phyloP scores from a whole-genome alignment of 1,140 invertebrate species.

The Diorhabda carinulata region DNA sequence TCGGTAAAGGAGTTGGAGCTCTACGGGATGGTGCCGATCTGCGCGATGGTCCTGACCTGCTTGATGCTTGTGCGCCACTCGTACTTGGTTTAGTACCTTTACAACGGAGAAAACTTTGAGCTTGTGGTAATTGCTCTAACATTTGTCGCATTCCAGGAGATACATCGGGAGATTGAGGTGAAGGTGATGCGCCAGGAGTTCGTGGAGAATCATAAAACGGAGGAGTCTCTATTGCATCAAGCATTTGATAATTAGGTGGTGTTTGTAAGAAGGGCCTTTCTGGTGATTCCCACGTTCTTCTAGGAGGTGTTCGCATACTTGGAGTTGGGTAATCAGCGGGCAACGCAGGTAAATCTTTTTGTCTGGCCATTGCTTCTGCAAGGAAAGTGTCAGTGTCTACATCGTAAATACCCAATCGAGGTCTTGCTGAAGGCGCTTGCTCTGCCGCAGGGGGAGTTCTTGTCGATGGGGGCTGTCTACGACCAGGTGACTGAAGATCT shows the following conservation, averaged over 20 bases:
- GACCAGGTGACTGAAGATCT: no score
- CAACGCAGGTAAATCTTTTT: neutral
- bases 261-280: neutral
- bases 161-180: neutral
- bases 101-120: neutral
- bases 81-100: no score
- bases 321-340: neutral
- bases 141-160: neutral
- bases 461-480: no score
- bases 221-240: neutral
- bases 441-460: no score
- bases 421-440: no score
- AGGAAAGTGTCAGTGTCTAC: neutral
- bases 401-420: no score
- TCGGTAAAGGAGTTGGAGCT: no score
- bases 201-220: neutral
- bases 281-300: neutral
- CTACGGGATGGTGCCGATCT: no score
- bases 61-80: no score
- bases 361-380: neutral
- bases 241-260: neutral
- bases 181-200: neutral
- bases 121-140: neutral
- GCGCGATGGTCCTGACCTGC: no score
- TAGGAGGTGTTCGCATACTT: neutral